Percentiles rank a stretch among this genome's conserved stretches.
Conservation (phyloP, 1,140 invertebrate genomes). For the Hestina assimilis region DNA sequence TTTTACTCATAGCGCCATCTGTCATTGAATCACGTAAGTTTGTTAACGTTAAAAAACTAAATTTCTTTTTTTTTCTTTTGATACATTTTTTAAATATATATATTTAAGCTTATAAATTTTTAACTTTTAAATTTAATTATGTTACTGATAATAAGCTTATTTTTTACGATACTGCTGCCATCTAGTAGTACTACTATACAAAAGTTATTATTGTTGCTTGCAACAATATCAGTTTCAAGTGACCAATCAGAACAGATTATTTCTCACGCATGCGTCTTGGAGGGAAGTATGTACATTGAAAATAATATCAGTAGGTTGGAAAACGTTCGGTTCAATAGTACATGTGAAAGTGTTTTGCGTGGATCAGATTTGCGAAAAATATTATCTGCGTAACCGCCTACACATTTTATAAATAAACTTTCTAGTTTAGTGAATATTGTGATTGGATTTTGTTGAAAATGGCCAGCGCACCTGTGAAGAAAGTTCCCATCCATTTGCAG, state of each 20-base stretch:
- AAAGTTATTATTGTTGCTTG: constrained; percentile 2
- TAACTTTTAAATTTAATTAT: not conserved
- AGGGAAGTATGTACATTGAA: constrained; percentile 57
- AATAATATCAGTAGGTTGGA: constrained; percentile 56
- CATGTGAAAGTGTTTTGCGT: constrained; percentile 21
- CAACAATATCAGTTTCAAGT: constrained; percentile 8
- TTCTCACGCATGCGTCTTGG: constrained; percentile 62
- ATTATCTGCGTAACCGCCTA: constrained; percentile 50
- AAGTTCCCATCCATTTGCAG: constrained; percentile 96
- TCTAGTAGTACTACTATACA: constrained; percentile 7
- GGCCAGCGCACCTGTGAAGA: constrained; percentile 86
- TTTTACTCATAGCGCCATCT: constrained; percentile 42
- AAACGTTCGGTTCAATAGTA: constrained; percentile 34
- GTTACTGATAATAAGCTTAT: not conserved
- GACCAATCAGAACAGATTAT: constrained; percentile 38
- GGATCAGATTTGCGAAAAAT: constrained; percentile 40
- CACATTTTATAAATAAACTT: constrained; percentile 64
- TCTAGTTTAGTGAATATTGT: constrained; percentile 55
- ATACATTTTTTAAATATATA: not conserved
- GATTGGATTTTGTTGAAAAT: constrained; percentile 54
- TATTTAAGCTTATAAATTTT: not conserved
- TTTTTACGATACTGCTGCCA: constrained; percentile 9
- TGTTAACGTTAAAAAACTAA: not conserved
- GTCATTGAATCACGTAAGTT: not conserved
- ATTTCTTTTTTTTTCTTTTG: not conserved